Percentiles rank a stretch among this genome's conserved stretches.
Evolutionary conservation across 2,113 vertebrate species (phyloP).

Genomic region (Dasyurus viverrinus): DNA sequence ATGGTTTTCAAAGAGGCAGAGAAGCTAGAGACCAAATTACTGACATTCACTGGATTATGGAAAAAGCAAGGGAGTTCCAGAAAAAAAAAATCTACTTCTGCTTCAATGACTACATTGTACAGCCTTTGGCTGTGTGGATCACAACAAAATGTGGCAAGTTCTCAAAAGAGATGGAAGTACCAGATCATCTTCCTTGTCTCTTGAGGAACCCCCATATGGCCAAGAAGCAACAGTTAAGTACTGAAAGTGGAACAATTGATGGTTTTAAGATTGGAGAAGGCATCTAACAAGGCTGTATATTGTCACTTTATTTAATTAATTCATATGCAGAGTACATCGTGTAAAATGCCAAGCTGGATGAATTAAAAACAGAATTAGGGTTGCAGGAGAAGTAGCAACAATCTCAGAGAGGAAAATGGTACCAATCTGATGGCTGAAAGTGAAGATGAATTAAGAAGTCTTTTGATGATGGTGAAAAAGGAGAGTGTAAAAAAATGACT

Average conservation of each 20-base stretch:
- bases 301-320: neutral
- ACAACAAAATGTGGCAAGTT: neutral
- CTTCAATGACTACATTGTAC: too few relatives aligned
- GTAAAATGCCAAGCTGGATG: neutral
- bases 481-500: neutral
- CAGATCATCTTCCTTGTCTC: neutral
- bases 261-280: neutral
- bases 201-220: neutral
- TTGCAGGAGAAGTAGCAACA: neutral
- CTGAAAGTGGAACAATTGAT: neutral
- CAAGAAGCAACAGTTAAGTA: neutral
- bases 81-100: neutral
- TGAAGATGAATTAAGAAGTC: neutral
- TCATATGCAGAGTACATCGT: neutral
- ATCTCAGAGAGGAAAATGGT: neutral
- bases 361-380: neutral
- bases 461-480: neutral
- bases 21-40: neutral
- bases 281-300: neutral
- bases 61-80: neutral
- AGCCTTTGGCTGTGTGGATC: neutral
- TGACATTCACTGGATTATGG: neutral
- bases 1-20: neutral
- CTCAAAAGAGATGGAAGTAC: neutral
- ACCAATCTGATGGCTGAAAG: neutral